phyloP scores from a whole-genome alignment of 2,888 invertebrate genomes.

The Ypsolopha sequella region DNA sequence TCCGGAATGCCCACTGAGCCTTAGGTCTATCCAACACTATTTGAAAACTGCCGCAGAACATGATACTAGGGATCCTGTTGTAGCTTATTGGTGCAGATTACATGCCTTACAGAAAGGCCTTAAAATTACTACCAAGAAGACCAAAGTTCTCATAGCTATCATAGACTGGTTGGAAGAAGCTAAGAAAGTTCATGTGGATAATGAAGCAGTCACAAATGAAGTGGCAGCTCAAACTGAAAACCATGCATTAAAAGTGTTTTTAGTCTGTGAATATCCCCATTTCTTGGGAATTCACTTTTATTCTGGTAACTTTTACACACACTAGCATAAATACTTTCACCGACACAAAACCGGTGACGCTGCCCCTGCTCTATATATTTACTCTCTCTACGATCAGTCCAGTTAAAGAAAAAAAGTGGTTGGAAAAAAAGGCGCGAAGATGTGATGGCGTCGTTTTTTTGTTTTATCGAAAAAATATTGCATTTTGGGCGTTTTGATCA shows the following conservation, averaged over 20 bases:
- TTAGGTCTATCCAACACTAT: constrained; percentile 91
- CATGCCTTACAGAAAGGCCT: constrained; percentile 92
- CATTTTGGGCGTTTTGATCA: too few relatives aligned
- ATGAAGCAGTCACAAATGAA: constrained; percentile 90
- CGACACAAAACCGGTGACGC: too few relatives aligned
- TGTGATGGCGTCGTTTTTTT: too few relatives aligned
- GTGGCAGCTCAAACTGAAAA: constrained; percentile 97
- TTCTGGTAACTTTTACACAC: too few relatives aligned
- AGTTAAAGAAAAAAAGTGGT: too few relatives aligned
- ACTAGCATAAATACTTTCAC: too few relatives aligned
- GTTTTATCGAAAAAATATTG: too few relatives aligned
- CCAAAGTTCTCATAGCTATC: constrained; percentile 80
- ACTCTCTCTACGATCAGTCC: too few relatives aligned
- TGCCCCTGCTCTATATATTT: too few relatives aligned
- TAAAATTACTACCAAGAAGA: constrained; percentile 79
- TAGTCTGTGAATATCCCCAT: too few relatives aligned
- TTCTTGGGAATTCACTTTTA: too few relatives aligned
- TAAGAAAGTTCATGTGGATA: constrained; percentile 77
- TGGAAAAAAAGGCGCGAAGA: too few relatives aligned
- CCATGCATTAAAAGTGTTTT: constrained; percentile 94
- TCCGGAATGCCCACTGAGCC: constrained; percentile 80
- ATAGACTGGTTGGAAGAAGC: constrained; percentile 93
- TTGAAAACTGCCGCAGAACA: constrained; percentile 93
- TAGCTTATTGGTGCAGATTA: constrained; percentile 94
- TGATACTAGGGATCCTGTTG: constrained; percentile 88